Evolutionary conservation across 2,797 vertebrate genomes (phyloP).

Genomic region (Linurgus olivaceus): DNA sequence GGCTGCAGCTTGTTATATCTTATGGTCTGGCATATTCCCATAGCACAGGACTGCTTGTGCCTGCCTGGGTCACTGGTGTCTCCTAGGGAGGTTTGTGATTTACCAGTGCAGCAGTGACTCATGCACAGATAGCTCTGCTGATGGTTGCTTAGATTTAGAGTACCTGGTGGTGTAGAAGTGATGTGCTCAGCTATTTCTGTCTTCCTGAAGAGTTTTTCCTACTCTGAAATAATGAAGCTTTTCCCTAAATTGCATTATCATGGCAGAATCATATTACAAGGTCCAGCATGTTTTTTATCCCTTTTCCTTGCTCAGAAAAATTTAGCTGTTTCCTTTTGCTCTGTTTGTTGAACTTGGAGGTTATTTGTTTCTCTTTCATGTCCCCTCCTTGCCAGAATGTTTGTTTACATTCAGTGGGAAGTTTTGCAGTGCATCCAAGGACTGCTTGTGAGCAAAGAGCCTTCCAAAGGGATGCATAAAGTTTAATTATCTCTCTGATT

Average conservation of each 20-base stretch:
- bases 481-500: background rate
- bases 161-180: background rate
- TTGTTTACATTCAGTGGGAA: background rate
- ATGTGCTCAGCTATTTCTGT: background rate
- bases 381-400: background rate
- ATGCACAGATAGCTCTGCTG: background rate
- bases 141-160: background rate
- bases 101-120: background rate
- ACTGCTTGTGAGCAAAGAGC: background rate
- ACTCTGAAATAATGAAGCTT: background rate
- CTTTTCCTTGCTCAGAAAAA: background rate
- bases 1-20: background rate
- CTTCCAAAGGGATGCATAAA: background rate
- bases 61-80: background rate
- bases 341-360: background rate
- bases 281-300: background rate
- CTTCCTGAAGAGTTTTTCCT: background rate
- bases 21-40: background rate
- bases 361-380: constrained; percentile 25
- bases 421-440: background rate
- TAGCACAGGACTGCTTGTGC: background rate
- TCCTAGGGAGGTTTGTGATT: background rate
- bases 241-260: background rate
- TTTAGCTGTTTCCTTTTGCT: background rate
- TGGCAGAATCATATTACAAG: background rate